Evolutionary conservation across 64 coral and sea anemone species (phyloP), one percentile per base, ranked within the genome.

Genomic region (Pocillopora verrucosa): DNA sequence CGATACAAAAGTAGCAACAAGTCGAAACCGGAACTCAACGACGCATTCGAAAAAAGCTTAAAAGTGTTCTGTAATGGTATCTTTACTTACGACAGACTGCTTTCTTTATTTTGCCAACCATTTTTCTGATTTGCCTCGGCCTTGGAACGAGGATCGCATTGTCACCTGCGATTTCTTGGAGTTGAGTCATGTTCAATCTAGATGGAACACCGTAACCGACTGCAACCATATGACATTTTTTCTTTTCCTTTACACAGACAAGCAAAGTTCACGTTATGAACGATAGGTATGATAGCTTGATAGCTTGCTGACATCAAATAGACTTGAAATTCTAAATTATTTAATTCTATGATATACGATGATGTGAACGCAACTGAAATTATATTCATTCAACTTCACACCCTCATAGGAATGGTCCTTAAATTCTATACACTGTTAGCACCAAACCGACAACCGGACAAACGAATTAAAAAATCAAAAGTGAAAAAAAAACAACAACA

Each of bases 141-240:
- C 57, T 85, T 20, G 6, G n/a, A 20, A 72, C 65, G 25, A 56
- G 67, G 65, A 85, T 11, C 2, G 57, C 82, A 26, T 85, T 70
- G 25, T 85, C 82, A 6, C 64, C 82, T 12, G 35, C 82, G 45
- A 85, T 85, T 13, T 85, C 82, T 11, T 57, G 82, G 20, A 85
- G 82, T 65, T 85, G 82, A 26, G 61, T 85, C 63, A 85, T 45
- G 22, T 85, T 85, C 3, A 85, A 25, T 38, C 56, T 72, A 0
- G 12, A 12, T 5, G 38, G 65, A 5, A 85, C 11, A 9, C 82
- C 82, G 62, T 85, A 85, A 20, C 82, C 82, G 56, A 85, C 82
- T 72, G 82, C 82, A 58, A 85, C 82, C 65, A 85, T 85, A n/a
- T 85, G 82, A 20, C 64, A 70, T 11, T 65, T 65, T 72, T 30